Percentiles rank a stretch among this genome's conserved stretches.
Conservation (phyloP, 2,888 invertebrate species). For the Pseudeuparius sepicola region DNA sequence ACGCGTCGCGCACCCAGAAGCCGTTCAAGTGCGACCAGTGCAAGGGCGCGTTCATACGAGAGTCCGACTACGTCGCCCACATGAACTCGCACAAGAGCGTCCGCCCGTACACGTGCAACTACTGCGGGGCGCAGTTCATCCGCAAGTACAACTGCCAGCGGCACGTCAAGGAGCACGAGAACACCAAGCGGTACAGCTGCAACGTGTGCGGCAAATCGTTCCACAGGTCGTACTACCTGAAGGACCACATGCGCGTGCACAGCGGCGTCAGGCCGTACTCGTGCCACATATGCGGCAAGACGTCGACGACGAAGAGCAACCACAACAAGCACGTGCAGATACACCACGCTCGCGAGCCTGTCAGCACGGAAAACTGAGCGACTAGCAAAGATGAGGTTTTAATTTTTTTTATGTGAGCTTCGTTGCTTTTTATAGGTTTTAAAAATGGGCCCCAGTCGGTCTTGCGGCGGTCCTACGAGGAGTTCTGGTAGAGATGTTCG, state of each 20-base stretch:
- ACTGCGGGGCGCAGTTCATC: slow-evolving; percentile 82
- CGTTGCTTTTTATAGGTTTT: too few species aligned
- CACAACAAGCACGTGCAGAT: slow-evolving; percentile 85
- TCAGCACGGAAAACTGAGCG: slow-evolving; percentile 74
- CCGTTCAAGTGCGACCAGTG: slow-evolving; percentile 78
- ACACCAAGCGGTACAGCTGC: slow-evolving; percentile 65
- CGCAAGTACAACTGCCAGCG: slow-evolving; percentile 80
- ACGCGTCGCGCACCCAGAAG: slow-evolving; percentile 71
- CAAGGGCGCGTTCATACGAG: slow-evolving; percentile 74
- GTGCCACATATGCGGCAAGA: slow-evolving; percentile 83
- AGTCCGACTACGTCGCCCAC: slow-evolving; percentile 71
- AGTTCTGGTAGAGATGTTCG: too few species aligned
- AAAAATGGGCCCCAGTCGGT: too few species aligned
- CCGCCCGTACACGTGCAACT: slow-evolving; percentile 79
- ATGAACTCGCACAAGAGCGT: slow-evolving; percentile 79
- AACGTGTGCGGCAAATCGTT: slow-evolving; percentile 74
- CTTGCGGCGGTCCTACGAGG: too few species aligned
- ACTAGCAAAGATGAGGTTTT: too few species aligned
- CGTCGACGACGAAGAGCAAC: slow-evolving; percentile 81
- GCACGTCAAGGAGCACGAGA: slow-evolving; percentile 77
- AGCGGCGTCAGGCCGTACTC: slow-evolving; percentile 71
- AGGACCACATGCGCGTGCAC: slow-evolving; percentile 79
- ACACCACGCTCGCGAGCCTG: slow-evolving; percentile 79
- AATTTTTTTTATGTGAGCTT: too few species aligned
- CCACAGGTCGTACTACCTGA: slow-evolving; percentile 78